Evolutionary conservation across 2,797 vertebrate species (phyloP).

Genomic region (Girardinus metallicus): DNA sequence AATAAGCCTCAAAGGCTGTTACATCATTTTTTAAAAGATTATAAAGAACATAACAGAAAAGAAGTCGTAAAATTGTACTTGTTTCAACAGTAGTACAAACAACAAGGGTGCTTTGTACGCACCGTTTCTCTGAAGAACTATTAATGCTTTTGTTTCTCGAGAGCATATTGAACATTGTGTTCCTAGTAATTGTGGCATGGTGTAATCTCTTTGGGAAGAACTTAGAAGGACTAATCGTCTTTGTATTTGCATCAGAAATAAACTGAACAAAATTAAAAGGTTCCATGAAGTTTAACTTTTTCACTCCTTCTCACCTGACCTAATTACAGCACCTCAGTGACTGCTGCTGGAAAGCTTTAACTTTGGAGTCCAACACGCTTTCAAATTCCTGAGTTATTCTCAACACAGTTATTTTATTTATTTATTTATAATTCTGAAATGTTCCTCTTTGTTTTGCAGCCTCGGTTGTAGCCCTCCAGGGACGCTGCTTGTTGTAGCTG

Average conservation of each 20-base stretch:
- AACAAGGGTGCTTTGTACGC: not conserved
- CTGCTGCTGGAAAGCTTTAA: conserved; percentile 48
- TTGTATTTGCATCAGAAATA: conserved; percentile 3
- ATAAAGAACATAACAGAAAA: not conserved
- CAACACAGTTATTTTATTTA: conserved; percentile 26
- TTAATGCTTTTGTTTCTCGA: conserved; percentile 5
- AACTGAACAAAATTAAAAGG: conserved; percentile 31
- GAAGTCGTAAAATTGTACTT: not conserved
- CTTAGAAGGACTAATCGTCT: not conserved
- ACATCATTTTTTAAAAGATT: not conserved
- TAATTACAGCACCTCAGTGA: conserved; percentile 66
- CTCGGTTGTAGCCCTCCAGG: conserved; percentile 69
- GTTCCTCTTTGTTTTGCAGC: conserved; percentile 76
- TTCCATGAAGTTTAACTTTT: conserved; percentile 62
- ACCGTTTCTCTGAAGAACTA: not conserved
- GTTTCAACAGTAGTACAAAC: not conserved
- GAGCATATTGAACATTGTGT: not conserved
- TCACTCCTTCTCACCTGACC: conserved; percentile 65
- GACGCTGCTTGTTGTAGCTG: conserved; percentile 60
- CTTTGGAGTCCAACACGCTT: conserved; percentile 72
- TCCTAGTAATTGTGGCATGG: not conserved
- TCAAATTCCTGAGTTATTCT: conserved; percentile 70
- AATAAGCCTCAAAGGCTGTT: not conserved
- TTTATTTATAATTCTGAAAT: conserved; percentile 52
- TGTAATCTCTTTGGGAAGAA: not conserved